Evolutionary conservation across 2,797 vertebrate species (phyloP), one percentile per base, ranked within the genome.

Genomic region (Oryzias dopingdopingensis): DNA sequence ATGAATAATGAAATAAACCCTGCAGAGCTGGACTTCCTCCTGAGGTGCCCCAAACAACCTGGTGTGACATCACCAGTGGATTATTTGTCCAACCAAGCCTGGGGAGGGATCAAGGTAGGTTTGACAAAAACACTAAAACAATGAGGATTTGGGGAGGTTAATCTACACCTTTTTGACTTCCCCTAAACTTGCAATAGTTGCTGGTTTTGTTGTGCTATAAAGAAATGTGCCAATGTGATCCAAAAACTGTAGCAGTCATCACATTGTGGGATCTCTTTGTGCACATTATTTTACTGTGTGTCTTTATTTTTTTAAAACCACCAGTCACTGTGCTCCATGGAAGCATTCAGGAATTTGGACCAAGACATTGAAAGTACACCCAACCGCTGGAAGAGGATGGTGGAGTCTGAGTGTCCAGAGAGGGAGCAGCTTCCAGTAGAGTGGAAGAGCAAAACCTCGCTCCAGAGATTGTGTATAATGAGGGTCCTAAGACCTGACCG

Each of bases 391-490:
- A 97, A 93, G 83, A 98, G 95, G 65, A 96, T 98, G 59, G 93
- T 94, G 3, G 96, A 98, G 74, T 96, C 93, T 0, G 94, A 97
- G 83, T 94, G 93, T 85, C 96, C 96, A 0, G 97, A 99, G 70
- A 96, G 94, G 65, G 96, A 98, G 79, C 95, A 93, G 77, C 93
- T 99, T 64, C 96, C 96, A 0, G 95, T 96, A 79, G 96, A 97
- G 24, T 98, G 96, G 96, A 98, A 97, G 86, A 96, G 86, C 80
- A 99, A 95, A 80, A 92, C 85, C 0, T 81, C 92, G 0, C 89
- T 98, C 42, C 96, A 98, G 88, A 94, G 86, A 29, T 89, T 98
- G 65, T 99, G 97, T 79, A 91, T 99, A 76, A 86, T 98, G 94
- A 91, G 95, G 56, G 93, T 92, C 2, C 67, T 98, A 52, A 90